Percentiles rank a stretch among this genome's conserved stretches.
These are phyloP conservation scores for Pimephales promelas DNA, from an alignment of 2,113 vertebrate genomes.

Conservation along the genomic window DNA sequence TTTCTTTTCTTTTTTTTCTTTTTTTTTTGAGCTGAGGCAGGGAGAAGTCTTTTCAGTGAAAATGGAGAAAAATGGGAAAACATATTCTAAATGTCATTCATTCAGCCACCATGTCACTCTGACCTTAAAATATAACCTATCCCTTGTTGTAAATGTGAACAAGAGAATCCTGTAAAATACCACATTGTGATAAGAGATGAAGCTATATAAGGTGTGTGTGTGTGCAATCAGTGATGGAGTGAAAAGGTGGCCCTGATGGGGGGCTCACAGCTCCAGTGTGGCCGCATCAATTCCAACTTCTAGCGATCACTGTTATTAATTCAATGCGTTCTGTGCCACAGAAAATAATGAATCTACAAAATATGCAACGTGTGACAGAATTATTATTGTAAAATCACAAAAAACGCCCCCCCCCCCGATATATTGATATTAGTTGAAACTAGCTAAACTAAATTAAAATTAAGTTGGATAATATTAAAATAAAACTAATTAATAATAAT, in stretches of 20 bases:
- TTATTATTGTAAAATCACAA: no score
- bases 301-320: background rate
- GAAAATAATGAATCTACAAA: background rate
- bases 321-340: background rate
- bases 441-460: no score
- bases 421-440: no score
- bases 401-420: no score
- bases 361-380: background rate
- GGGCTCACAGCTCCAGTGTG: background rate
- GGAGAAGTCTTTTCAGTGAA: constrained; percentile 67
- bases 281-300: background rate
- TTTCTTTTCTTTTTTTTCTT: constrained; percentile 25
- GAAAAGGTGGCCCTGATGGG: constrained; percentile 7
- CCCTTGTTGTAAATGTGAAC: constrained; percentile 72
- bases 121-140: constrained; percentile 78
- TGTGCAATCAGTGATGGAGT: background rate
- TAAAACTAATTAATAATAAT: no score
- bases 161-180: constrained; percentile 72
- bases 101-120: constrained; percentile 74
- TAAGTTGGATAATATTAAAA: no score
- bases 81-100: constrained; percentile 83
- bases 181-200: constrained; percentile 75
- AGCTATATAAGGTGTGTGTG: constrained; percentile 50
- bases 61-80: constrained; percentile 74
- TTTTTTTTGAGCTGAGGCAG: constrained; percentile 57